Base-by-base conservation (phyloP, 1,140 invertebrate species). In the Tachypleus tridentatus region DNA sequence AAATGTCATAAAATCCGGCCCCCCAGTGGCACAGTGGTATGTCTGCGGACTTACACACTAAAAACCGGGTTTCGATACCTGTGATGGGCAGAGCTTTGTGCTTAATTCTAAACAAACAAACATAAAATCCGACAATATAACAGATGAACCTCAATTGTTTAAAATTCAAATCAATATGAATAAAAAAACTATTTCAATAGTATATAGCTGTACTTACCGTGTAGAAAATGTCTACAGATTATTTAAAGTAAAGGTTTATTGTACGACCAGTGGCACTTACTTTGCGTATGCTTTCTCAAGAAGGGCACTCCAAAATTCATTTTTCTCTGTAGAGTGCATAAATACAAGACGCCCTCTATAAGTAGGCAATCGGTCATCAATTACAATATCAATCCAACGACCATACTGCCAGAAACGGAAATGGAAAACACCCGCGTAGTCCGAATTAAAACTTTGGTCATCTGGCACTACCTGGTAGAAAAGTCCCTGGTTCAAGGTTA, bases 201-300 rank as follows among this genome's bases (percentile, higher is more conserved):
- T 9, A 47, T 48, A 8, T 11, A 59, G 49, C n/a, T 59, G 11
- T 59, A 59, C 58, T 8, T 48, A 7, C 11, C 7, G 11, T 59
- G 6, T 8, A 57, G n/a, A 11, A 6, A 57, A 11, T 52, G 10
- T 11, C 11, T 5, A 4, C 49, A 60, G 11, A 50, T 60, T 29
- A 52, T 10, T n/a, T 50, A 60, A 60, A 52, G 9, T 11, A 29
- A 29, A 29, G 29, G 29, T 29, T 29, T 29, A 29, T 29, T 29
- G 29, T 29, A 29, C 29, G 29, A 29, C 29, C 29, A 29, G 2
- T 29, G 29, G 29, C 29, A 29, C 62, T 64, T 60, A 69, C 70
- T 98, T 98, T 48, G 96, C 95, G 79, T 98, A 99, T 1, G 96
- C 96, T 80, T 99, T 99, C 76, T 99, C 96, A 51, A 98, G 76